Conservation (phyloP, 2,113 vertebrate species). For the Hassar affinis region DNA sequence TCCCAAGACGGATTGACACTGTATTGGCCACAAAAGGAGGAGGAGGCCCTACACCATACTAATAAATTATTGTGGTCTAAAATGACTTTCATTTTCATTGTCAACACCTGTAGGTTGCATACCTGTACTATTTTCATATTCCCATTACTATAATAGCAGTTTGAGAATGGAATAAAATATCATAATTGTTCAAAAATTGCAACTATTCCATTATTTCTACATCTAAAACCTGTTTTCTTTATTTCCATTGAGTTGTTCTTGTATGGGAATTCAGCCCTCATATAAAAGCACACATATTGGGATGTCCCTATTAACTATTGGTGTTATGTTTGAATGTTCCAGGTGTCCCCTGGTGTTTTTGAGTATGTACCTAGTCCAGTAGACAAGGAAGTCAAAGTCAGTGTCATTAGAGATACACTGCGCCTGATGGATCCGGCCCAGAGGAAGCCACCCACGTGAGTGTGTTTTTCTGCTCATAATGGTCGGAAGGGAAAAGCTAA, state of each 20-base stretch:
- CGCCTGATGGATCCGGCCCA: slow-evolving; percentile 86
- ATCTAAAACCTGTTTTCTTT: neutral
- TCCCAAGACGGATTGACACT: no score
- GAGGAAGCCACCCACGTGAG: slow-evolving; percentile 68
- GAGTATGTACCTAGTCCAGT: slow-evolving; percentile 91
- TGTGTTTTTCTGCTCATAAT: slow-evolving; percentile 25
- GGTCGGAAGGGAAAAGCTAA: neutral
- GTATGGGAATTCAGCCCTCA: neutral
- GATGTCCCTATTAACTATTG: neutral
- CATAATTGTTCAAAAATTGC: neutral
- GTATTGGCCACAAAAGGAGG: no score
- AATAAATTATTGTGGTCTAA: no score
- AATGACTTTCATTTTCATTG: no score
- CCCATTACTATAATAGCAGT: neutral
- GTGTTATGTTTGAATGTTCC: slow-evolving; percentile 41
- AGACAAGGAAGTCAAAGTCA: slow-evolving; percentile 93
- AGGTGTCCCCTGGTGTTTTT: slow-evolving; percentile 92
- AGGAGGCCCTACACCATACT: no score
- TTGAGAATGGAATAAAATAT: neutral
- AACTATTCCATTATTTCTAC: neutral
- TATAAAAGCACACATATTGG: no score
- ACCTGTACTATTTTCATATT: neutral
- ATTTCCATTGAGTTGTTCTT: neutral
- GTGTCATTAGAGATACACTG: slow-evolving; percentile 93
- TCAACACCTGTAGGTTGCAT: neutral